Evolutionary conservation across 53 echinoderm and acorn worm genomes (phyloP).

Genomic region (Crossaster papposus): DNA sequence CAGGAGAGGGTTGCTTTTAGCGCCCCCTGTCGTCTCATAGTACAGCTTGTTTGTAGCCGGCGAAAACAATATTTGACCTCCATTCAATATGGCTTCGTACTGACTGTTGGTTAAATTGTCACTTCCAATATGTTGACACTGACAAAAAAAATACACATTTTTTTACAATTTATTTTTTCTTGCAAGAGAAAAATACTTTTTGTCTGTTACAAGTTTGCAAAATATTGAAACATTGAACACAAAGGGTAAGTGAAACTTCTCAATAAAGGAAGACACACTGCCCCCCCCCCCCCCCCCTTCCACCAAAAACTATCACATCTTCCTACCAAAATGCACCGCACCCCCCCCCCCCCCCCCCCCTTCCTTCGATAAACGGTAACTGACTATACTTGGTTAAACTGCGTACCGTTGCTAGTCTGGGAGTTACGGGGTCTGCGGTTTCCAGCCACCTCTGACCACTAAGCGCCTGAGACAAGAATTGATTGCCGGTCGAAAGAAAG

Average conservation of each 20-base stretch:
- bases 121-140: constrained; percentile 15
- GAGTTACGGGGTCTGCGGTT: neutral
- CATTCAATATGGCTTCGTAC: neutral
- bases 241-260: too few relatives aligned
- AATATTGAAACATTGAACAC: neutral
- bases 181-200: too few relatives aligned
- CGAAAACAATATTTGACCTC: constrained; percentile 5
- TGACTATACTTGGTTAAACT: too few relatives aligned
- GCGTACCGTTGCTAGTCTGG: constrained; percentile 8
- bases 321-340: too few relatives aligned
- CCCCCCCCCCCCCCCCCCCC: too few relatives aligned
- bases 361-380: too few relatives aligned
- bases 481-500: constrained; percentile 50
- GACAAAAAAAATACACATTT: neutral
- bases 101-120: neutral
- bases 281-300: too few relatives aligned
- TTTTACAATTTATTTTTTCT: neutral
- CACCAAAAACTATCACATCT: too few relatives aligned
- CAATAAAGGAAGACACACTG: too few relatives aligned
- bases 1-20: constrained; percentile 9
- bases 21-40: constrained; percentile 2
- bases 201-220: too few relatives aligned
- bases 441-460: neutral
- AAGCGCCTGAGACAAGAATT: neutral
- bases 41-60: constrained; percentile 8